Evolutionary conservation across 2,113 vertebrate species (phyloP).

Genomic region (Noturus placidus): DNA sequence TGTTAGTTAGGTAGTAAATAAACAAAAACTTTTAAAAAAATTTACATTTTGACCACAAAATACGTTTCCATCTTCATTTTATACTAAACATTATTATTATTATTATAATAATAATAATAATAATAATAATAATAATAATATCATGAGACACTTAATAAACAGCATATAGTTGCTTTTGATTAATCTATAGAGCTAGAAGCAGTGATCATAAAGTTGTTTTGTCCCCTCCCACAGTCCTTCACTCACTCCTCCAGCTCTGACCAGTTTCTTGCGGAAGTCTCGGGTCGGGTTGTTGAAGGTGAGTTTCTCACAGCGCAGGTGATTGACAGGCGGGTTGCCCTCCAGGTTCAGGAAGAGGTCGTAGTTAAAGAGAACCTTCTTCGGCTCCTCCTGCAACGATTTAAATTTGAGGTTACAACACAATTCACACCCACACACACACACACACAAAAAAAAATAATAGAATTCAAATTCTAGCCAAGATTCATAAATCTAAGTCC

Average conservation of each 20-base stretch:
- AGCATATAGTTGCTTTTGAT: neutral
- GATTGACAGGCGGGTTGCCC: constrained; percentile 97
- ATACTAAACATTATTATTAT: neutral
- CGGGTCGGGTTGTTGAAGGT: constrained; percentile 99
- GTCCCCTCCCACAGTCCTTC: constrained; percentile 14
- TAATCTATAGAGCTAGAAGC: neutral
- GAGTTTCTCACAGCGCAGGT: constrained; percentile 97
- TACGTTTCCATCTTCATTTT: neutral
- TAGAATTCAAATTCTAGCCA: neutral
- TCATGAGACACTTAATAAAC: neutral
- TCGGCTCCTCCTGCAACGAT: constrained; percentile 88
- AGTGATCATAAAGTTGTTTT: neutral
- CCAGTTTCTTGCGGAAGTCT: constrained; percentile 95
- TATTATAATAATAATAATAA: neutral
- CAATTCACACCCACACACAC: neutral
- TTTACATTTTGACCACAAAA: neutral
- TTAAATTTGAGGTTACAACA: neutral
- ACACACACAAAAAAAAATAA: neutral
- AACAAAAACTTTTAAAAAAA: neutral
- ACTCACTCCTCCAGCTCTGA: constrained; percentile 93
- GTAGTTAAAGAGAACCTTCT: constrained; percentile 95
- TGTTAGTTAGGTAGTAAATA: neutral
- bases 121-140: neutral
- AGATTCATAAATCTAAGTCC: neutral
- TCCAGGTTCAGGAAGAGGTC: constrained; percentile 98